Evolutionary conservation across 2,888 invertebrate species (phyloP).

Genomic region (Drosophila paranaensis): DNA sequence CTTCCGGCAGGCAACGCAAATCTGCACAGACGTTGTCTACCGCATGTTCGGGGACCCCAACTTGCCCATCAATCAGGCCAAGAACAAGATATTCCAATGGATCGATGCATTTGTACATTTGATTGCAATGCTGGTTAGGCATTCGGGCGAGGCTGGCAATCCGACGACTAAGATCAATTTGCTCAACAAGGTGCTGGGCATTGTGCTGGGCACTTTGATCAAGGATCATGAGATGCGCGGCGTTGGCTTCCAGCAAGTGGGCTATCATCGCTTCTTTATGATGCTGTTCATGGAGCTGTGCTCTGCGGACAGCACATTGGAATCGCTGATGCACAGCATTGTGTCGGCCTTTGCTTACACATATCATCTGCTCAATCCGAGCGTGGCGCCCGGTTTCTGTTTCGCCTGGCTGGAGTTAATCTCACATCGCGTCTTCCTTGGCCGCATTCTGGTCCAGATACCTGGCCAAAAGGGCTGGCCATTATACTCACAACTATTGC

Average conservation of each 20-base stretch:
- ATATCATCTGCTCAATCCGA: conserved; percentile 95
- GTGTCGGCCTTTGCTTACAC: conserved; percentile 98
- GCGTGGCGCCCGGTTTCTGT: conserved; percentile 97
- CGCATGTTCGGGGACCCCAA: conserved; percentile 91
- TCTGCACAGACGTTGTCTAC: conserved; percentile 98
- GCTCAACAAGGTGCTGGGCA: conserved; percentile 96
- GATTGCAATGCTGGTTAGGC: conserved; percentile 97
- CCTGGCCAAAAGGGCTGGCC: conserved; percentile 98
- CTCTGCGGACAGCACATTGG: conserved; percentile 95
- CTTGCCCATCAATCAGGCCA: conserved; percentile 88
- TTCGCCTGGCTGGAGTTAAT: conserved; percentile 99
- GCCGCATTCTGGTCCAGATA: conserved; percentile 94
- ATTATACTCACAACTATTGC: conserved; percentile 97
- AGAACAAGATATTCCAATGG: conserved; percentile 97
- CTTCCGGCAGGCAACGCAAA: conserved; percentile 97
- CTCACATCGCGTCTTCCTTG: conserved; percentile 98
- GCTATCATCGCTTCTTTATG: conserved; percentile 98
- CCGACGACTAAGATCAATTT: conserved; percentile 97
- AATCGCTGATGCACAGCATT: conserved; percentile 94
- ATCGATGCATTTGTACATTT: conserved; percentile 97
- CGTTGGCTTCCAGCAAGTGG: conserved; percentile 95
- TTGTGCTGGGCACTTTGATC: conserved; percentile 96
- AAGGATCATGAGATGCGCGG: conserved; percentile 98
- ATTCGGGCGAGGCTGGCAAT: conserved; percentile 95
- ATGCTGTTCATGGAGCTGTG: conserved; percentile 98